phyloP scores from a whole-genome alignment of 2,113 vertebrate genomes.

The Ophthalmolycus amberensis region DNA sequence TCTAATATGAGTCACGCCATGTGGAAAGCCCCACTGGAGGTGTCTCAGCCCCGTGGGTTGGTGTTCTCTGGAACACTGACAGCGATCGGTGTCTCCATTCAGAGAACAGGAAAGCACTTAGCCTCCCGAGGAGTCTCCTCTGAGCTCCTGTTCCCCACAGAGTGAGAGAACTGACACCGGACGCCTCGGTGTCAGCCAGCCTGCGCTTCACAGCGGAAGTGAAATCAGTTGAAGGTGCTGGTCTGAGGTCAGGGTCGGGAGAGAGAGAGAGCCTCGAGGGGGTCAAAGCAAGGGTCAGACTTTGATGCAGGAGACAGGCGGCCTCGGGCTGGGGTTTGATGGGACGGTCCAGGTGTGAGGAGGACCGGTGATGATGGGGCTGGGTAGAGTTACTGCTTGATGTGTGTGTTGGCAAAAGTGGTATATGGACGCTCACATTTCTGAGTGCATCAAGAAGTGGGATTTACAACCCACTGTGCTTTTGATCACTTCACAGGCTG shows the following conservation, averaged over 20 bases:
- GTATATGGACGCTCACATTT: conserved; percentile 18
- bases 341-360: conserved; percentile 59
- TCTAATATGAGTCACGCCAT: conserved; percentile 15
- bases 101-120: conserved; percentile 61
- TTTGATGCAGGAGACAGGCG: conserved; percentile 59
- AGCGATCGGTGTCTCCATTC: conserved; percentile 46
- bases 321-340: conserved; percentile 48
- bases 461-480: conserved; percentile 42
- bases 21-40: conserved; percentile 33
- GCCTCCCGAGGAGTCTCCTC: conserved; percentile 31
- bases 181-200: conserved; percentile 14
- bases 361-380: conserved; percentile 25
- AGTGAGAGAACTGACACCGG: conserved; percentile 18
- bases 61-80: conserved; percentile 31
- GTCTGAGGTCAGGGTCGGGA: conserved; percentile 29
- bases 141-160: not conserved
- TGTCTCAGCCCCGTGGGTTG: conserved; percentile 18
- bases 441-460: conserved; percentile 41
- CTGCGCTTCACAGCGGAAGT: conserved; percentile 23
- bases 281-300: conserved; percentile 40
- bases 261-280: conserved; percentile 5
- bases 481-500: conserved; percentile 62
- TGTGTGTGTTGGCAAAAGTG: conserved; percentile 28
- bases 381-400: conserved; percentile 33
- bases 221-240: conserved; percentile 47